Percentiles rank a stretch among this genome's conserved stretches.
These are phyloP conservation scores for Ariolimax columbianus DNA, from an alignment of 2,888 invertebrate species.

Conservation along the genomic window DNA sequence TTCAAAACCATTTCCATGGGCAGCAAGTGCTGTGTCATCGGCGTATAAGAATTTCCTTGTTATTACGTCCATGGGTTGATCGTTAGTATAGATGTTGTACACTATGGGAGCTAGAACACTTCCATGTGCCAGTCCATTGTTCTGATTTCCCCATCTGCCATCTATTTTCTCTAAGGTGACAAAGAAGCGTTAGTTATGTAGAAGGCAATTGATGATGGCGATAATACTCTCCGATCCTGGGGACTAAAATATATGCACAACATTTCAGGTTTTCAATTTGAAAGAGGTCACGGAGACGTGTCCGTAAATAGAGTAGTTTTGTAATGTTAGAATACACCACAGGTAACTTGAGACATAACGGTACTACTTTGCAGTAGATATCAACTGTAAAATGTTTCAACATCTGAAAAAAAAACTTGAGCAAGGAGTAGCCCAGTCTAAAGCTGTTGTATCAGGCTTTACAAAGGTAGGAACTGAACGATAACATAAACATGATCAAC, in stretches of 20 bases:
- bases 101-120: too few species aligned
- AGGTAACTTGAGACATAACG: neutral
- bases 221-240: neutral
- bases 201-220: too few species aligned
- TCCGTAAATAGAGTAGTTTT: slow-evolving; percentile 1
- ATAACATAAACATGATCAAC: too few species aligned
- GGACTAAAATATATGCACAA: neutral
- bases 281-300: slow-evolving; percentile 27
- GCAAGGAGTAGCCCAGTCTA: slow-evolving; percentile 70
- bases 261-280: neutral
- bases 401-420: slow-evolving; percentile 72
- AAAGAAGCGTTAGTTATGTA: too few species aligned
- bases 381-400: slow-evolving; percentile 65
- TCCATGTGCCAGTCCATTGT: too few species aligned
- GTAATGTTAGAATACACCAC: neutral
- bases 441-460: slow-evolving; percentile 64
- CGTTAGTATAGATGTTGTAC: too few species aligned
- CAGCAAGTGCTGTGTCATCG: too few species aligned
- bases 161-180: too few species aligned
- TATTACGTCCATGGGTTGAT: too few species aligned
- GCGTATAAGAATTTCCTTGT: too few species aligned
- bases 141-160: too few species aligned
- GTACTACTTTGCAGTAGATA: neutral
- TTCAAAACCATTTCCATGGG: too few species aligned
- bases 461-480: slow-evolving; percentile 29